Base-by-base conservation (phyloP, 2,113 vertebrate genomes). In the Zootoca vivipara region DNA sequence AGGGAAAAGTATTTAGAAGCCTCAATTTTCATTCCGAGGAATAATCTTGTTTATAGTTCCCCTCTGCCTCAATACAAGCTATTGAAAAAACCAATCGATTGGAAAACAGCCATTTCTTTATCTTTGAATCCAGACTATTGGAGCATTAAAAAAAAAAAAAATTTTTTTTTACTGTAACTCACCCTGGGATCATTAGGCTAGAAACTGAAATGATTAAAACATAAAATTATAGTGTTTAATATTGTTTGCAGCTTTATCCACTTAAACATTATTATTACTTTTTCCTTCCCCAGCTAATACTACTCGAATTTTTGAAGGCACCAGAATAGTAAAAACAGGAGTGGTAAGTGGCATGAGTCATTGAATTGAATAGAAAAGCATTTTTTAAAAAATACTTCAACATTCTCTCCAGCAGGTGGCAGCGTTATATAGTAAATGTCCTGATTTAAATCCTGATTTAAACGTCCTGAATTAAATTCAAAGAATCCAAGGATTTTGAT, bases 301-400 rank as follows among this genome's bases (percentile, higher is more conserved):
- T 38, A 99, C 99, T 91, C 97, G 98, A 92, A 98, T 99, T 96
- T 99, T 99, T 92, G 98, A 99, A 96, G 99, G 98, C 75, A 99
- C 98, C 38, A 97, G 99, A 92, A 99, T 99, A 78, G 98, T 99
- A 87, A 99, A 99, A 94, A 99, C 98, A 85, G 98, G 98, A 97
- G 99, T 99, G 98, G 99, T 99, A 97, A 98, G 98, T 98, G 74
- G 42, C 28, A 1, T 56, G 7, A 78, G 75, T 30, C 22, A 0
- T 30, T 78, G 81, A 22, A 38, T 77, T 1, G 35, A 33, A 0
- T 46, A 75, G 85, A 4, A 52, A 85, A 52, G 56, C 62, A 8
- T 35, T 7, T 0, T 62, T 65, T 35, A 85, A 64, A 58, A 52
- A 24, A 20, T 64, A 70, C 88, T 72, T 73, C 78, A 88, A 81